Conservation (phyloP, 2,113 vertebrate species). For the Amphiprion percula region DNA sequence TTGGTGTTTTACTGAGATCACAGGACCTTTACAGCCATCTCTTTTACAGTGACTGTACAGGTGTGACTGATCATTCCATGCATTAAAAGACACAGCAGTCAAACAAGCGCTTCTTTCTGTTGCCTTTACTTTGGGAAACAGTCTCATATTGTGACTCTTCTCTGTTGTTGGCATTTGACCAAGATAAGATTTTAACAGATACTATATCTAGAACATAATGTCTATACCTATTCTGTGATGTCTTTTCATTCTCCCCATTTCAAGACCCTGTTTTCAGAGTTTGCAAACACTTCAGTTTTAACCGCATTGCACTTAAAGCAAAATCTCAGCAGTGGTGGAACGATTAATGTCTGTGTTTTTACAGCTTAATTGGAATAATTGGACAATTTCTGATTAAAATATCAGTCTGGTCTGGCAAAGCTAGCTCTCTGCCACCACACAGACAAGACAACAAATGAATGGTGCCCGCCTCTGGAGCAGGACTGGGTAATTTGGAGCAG, state of each 20-base stretch:
- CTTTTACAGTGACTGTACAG: conserved; percentile 65
- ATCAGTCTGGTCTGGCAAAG: conserved; percentile 35
- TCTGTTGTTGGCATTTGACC: neutral
- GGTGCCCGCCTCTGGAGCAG: conserved; percentile 37
- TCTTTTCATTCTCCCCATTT: neutral
- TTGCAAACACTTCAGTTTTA: conserved; percentile 5
- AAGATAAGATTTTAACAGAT: conserved; percentile 9
- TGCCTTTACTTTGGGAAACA: conserved; percentile 17
- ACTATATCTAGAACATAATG: neutral
- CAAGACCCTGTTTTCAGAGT: neutral
- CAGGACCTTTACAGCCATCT: conserved; percentile 50
- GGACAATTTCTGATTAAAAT: conserved; percentile 56
- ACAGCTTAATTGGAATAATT: conserved; percentile 61
- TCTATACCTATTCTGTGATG: neutral
- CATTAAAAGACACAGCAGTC: conserved; percentile 51
- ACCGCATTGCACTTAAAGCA: conserved; percentile 28
- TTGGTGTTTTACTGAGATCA: conserved; percentile 63
- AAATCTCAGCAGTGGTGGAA: conserved; percentile 11
- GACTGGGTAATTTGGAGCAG: conserved; percentile 57
- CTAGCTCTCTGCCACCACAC: conserved; percentile 25
- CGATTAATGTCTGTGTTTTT: conserved; percentile 55
- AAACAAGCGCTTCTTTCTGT: conserved; percentile 46
- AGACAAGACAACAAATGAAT: conserved; percentile 53
- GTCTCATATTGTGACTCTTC: neutral
- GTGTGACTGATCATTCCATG: conserved; percentile 57